phyloP scores from a whole-genome alignment of 2,113 vertebrate species.

The Tympanuchus pallidicinctus region DNA sequence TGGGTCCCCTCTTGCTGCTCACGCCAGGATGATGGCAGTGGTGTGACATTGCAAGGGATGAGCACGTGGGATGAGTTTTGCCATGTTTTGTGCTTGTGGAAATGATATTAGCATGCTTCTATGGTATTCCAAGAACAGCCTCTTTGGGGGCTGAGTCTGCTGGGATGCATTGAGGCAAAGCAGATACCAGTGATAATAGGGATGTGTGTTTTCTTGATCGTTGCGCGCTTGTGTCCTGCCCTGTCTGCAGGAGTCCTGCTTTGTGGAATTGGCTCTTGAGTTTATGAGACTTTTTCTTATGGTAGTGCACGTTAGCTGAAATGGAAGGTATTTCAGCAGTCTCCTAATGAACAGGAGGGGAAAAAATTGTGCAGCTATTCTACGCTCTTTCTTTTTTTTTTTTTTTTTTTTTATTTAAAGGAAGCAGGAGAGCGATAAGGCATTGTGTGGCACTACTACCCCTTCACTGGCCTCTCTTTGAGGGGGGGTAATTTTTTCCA shows the following conservation, averaged over 20 bases:
- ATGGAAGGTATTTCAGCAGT: neutral
- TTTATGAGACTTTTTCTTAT: neutral
- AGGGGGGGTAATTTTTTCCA: fast-evolving
- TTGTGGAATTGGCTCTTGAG: neutral
- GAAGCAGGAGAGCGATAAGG: neutral
- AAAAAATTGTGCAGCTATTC: neutral
- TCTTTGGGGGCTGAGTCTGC: neutral
- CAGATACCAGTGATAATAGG: neutral
- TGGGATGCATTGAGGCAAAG: neutral
- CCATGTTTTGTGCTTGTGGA: neutral
- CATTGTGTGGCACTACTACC: fast-evolving
- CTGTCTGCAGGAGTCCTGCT: neutral
- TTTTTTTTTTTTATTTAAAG: neutral
- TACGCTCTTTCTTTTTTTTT: neutral
- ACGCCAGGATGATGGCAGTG: fast-evolving
- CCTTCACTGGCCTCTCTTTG: neutral
- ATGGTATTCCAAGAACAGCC: neutral
- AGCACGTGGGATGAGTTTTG: neutral
- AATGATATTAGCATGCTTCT: neutral
- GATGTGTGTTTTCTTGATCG: neutral
- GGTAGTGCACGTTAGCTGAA: neutral
- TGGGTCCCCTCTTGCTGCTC: neutral
- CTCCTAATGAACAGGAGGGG: neutral
- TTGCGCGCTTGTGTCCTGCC: neutral
- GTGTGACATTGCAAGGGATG: neutral